Conservation (phyloP, 2,113 vertebrate species). For the Sylvia atricapilla region DNA sequence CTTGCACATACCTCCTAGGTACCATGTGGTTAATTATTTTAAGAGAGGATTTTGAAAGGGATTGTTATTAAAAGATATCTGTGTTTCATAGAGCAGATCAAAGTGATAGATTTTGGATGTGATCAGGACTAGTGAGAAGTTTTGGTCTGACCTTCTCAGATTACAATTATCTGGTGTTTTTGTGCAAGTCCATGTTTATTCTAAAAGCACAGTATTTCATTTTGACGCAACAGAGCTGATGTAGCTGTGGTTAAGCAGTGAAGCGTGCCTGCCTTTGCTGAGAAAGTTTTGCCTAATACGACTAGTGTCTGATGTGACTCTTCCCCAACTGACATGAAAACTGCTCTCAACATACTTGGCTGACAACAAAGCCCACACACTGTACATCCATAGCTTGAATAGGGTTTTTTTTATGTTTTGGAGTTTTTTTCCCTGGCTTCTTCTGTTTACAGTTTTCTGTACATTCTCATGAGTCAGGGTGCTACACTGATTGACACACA, state of each 20-base stretch:
- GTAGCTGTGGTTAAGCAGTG: not conserved
- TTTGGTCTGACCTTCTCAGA: not conserved
- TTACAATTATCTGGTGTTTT: not conserved
- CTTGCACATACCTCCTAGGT: not conserved
- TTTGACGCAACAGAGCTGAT: not conserved
- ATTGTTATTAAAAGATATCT: not conserved
- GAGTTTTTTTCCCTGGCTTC: accelerated
- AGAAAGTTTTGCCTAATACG: not conserved
- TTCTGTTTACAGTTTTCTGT: not conserved
- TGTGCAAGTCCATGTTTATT: not conserved
- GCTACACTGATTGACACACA: not conserved
- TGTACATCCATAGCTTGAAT: not conserved
- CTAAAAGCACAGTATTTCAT: not conserved
- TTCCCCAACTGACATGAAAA: not conserved
- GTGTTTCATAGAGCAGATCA: not conserved
- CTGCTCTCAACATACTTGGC: not conserved
- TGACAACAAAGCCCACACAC: not conserved
- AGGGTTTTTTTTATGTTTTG: not conserved
- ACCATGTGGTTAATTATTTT: not conserved
- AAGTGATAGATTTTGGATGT: not conserved
- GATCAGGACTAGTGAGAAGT: not conserved
- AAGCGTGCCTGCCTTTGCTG: not conserved
- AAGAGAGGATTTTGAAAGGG: not conserved
- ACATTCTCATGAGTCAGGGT: not conserved
- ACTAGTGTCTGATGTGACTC: not conserved